Percentiles rank a stretch among this genome's conserved stretches.
phyloP scores from a whole-genome alignment of 2,797 vertebrate species.

The Manis crassicaudata region DNA sequence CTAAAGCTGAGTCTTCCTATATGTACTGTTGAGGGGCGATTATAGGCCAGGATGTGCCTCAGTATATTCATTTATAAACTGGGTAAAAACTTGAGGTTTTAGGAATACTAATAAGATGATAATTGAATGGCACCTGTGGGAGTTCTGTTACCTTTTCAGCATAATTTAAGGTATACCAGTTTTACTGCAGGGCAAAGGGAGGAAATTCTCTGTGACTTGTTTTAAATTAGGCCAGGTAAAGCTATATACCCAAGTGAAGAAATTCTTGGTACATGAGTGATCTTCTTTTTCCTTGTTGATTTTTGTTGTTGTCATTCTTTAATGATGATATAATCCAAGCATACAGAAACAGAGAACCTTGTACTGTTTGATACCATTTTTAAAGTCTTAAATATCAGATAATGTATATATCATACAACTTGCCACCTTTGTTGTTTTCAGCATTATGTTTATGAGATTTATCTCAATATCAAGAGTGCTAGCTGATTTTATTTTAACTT shows the following conservation, averaged over 20 bases:
- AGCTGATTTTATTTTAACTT: background rate
- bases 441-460: slow-evolving; percentile 1
- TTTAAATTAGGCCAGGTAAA: slow-evolving; percentile 69
- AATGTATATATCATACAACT: background rate
- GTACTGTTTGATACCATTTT: background rate
- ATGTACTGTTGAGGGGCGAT: background rate
- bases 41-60: background rate
- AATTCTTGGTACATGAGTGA: background rate
- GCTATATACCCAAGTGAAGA: background rate
- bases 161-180: slow-evolving; percentile 62
- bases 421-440: background rate
- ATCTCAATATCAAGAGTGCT: background rate
- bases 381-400: background rate
- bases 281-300: background rate
- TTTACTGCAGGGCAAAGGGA: slow-evolving; percentile 10
- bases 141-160: slow-evolving; percentile 50
- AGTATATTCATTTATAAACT: slow-evolving; percentile 66
- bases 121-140: slow-evolving; percentile 65
- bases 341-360: background rate
- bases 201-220: background rate
- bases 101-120: slow-evolving; percentile 69
- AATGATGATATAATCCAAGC: slow-evolving; percentile 13
- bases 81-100: slow-evolving; percentile 54
- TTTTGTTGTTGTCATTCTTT: background rate
- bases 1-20: background rate